phyloP scores from a whole-genome alignment of 2,113 vertebrate genomes.

The Elephas maximus region DNA sequence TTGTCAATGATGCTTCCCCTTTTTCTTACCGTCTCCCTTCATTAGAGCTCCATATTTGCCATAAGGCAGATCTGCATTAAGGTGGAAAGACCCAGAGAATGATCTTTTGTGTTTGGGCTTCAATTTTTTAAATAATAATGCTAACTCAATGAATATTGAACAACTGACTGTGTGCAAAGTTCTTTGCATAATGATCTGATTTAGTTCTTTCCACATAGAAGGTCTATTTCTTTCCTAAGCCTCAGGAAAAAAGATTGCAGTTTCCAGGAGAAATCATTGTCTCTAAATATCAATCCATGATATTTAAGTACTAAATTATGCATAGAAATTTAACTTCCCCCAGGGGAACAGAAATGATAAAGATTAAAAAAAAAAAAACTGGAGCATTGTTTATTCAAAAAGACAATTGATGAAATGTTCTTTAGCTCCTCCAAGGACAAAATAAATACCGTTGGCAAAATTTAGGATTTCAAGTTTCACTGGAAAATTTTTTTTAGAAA shows the following conservation, averaged over 20 bases:
- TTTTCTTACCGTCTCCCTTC: neutral
- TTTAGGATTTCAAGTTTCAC: neutral
- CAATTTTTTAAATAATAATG: neutral
- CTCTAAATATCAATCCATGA: neutral
- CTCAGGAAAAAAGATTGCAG: neutral
- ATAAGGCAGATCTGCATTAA: neutral
- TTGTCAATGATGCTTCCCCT: neutral
- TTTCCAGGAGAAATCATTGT: neutral
- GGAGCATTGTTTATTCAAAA: neutral
- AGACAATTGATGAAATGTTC: neutral
- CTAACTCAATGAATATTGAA: neutral
- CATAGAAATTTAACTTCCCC: neutral
- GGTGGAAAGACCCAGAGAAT: neutral
- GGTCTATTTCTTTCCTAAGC: constrained; percentile 19
- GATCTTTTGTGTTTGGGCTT: neutral
- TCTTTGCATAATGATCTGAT: neutral
- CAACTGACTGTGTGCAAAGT: neutral
- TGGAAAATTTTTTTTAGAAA: neutral
- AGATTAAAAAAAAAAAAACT: neutral
- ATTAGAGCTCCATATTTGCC: neutral
- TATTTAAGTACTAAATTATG: neutral
- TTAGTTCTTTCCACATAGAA: neutral
- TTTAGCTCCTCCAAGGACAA: neutral
- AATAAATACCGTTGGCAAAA: neutral
- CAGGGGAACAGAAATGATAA: neutral